Evolutionary conservation across 2,113 vertebrate genomes (phyloP).

Genomic region (Bothrops jararaca): DNA sequence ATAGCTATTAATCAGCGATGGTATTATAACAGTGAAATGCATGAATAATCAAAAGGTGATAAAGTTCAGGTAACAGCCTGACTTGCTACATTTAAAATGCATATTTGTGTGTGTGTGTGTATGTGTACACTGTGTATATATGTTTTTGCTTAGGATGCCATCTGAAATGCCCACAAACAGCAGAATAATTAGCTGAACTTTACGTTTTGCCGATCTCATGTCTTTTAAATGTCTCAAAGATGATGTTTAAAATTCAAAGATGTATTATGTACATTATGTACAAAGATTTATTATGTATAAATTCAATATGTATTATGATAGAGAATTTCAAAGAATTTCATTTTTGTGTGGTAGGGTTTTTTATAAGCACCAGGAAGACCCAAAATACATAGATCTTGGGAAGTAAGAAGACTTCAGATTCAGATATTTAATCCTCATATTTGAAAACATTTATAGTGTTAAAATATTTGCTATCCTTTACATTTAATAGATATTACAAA

Average conservation of each 20-base stretch:
- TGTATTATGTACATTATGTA: no score
- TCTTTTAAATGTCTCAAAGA: not conserved
- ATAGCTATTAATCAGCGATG: not conserved
- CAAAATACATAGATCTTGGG: not conserved
- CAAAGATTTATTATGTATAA: not conserved
- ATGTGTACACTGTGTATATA: not conserved
- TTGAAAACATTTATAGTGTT: not conserved
- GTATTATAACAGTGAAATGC: not conserved
- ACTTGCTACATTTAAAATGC: not conserved
- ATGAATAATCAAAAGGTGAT: not conserved
- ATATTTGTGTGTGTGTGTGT: not conserved
- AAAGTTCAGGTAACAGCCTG: not conserved
- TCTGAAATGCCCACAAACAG: not conserved
- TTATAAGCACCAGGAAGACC: not conserved
- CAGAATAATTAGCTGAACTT: not conserved
- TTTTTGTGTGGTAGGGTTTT: not conserved
- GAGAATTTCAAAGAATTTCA: not conserved
- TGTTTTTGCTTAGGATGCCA: not conserved
- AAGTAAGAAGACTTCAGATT: not conserved
- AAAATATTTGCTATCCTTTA: not conserved
- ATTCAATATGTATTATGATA: not conserved
- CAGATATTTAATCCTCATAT: not conserved
- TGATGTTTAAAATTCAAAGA: not conserved
- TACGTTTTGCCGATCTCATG: not conserved
- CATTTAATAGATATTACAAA: not conserved